phyloP scores from a whole-genome alignment of 2,888 invertebrate genomes.

The Leucoptera coffeella region DNA sequence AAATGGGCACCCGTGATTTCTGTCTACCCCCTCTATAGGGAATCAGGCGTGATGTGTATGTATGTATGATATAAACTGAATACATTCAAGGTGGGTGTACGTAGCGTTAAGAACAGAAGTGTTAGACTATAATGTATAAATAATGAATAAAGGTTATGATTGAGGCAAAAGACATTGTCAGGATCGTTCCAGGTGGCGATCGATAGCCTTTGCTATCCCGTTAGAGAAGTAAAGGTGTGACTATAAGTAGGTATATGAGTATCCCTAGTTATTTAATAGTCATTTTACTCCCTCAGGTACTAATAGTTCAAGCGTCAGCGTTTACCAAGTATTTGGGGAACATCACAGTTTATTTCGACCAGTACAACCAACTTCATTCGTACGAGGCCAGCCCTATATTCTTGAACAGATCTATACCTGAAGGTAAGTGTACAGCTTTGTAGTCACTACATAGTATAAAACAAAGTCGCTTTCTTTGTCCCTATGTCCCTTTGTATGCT shows the following conservation, averaged over 20 bases:
- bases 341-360: slow-evolving; percentile 64
- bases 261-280: not conserved
- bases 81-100: no score
- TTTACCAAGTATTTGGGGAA: slow-evolving; percentile 74
- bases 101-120: no score
- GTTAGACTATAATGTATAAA: no score
- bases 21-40: no score
- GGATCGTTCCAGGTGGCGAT: no score
- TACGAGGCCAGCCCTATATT: slow-evolving; percentile 69
- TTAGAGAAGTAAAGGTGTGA: not conserved
- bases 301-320: slow-evolving; percentile 66
- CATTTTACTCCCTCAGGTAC: slow-evolving; percentile 23
- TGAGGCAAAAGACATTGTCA: no score
- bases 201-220: not conserved
- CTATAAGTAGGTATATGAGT: not conserved
- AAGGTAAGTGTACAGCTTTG: slow-evolving; percentile 48
- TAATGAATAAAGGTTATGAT: no score
- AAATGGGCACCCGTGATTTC: no score
- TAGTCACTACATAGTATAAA: not conserved
- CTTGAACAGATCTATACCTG: slow-evolving; percentile 51
- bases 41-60: no score
- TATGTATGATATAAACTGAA: no score
- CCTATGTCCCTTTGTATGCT: not conserved
- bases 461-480: not conserved
- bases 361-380: slow-evolving; percentile 54